A percentile compares a stretch with the other conserved stretches of the same genome.
Conservation (phyloP, 2,888 invertebrate genomes). For the Caenorhabditis doughertyi region DNA sequence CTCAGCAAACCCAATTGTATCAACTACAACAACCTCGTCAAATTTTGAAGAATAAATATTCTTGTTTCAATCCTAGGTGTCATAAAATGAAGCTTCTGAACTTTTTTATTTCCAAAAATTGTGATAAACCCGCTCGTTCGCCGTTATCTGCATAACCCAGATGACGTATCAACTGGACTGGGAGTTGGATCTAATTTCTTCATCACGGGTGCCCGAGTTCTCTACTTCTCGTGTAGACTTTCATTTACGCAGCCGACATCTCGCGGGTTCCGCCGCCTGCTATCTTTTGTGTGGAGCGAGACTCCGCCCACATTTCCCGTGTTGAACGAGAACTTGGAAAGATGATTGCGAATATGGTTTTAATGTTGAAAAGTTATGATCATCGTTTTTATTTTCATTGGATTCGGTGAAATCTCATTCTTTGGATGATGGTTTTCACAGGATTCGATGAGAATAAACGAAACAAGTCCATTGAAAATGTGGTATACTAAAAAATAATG, state of each 20-base stretch:
- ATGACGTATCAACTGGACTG: slow-evolving; percentile 47
- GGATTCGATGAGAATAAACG: neutral
- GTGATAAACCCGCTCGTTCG: slow-evolving; percentile 59
- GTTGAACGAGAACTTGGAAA: neutral
- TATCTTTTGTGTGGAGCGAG: slow-evolving; percentile 21
- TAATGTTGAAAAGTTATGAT: no score
- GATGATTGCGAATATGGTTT: neutral
- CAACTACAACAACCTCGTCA: slow-evolving; percentile 4
- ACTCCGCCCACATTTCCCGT: slow-evolving; percentile 44
- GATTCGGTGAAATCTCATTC: neutral
- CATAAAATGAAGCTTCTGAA: neutral
- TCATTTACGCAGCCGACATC: slow-evolving; percentile 33
- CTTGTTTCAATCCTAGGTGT: neutral
- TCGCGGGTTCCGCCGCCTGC: slow-evolving; percentile 43
- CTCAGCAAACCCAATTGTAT: neutral
- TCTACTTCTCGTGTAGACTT: neutral
- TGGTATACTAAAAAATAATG: neutral
- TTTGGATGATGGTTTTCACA: neutral
- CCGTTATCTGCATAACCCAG: slow-evolving; percentile 59
- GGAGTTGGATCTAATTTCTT: slow-evolving; percentile 68
- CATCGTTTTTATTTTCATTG: neutral
- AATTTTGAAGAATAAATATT: neutral
- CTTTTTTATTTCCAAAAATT: neutral
- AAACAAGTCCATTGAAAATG: neutral
- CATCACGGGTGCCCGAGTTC: slow-evolving; percentile 37